These are phyloP conservation scores for Eristalis pertinax DNA, from an alignment of 2,888 invertebrate species.

Conservation along the genomic window DNA sequence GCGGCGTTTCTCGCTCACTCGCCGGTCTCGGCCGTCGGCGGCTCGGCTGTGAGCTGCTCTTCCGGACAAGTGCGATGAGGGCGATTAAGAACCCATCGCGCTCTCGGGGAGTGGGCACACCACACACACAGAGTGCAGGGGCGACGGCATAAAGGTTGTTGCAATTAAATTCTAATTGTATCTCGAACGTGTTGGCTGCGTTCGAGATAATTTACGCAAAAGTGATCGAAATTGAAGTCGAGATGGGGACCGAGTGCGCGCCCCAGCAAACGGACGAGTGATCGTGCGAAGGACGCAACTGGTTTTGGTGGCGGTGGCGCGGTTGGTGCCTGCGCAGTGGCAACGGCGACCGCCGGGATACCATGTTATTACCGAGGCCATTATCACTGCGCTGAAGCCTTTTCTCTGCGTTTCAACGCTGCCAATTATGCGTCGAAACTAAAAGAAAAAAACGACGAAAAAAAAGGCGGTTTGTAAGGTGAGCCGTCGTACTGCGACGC, in stretches of 20 bases:
- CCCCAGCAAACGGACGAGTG: background rate
- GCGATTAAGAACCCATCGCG: background rate
- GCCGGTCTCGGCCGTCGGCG: too few relatives aligned
- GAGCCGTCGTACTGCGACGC: too few relatives aligned
- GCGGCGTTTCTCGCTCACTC: background rate
- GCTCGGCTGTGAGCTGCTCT: background rate
- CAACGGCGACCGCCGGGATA: background rate
- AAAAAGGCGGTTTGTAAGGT: too few relatives aligned
- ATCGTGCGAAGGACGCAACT: background rate
- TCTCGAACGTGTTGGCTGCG: slow-evolving; percentile 1
- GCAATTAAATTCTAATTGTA: slow-evolving; percentile 4
- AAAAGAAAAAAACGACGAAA: background rate
- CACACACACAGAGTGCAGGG: background rate
- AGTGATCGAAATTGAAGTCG: background rate
- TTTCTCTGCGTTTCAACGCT: background rate
- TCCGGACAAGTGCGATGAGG: slow-evolving; percentile 19
- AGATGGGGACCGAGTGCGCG: background rate
- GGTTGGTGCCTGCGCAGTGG: too few relatives aligned
- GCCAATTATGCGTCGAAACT: background rate
- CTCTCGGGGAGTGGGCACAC: background rate
- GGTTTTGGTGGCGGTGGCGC: background rate
- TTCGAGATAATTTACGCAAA: slow-evolving; percentile 8
- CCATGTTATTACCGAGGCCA: slow-evolving; percentile 1
- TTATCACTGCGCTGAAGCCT: background rate
- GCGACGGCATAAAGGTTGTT: background rate